Conservation (phyloP, 2,888 invertebrate species). For the Nephrotoma appendiculata region DNA sequence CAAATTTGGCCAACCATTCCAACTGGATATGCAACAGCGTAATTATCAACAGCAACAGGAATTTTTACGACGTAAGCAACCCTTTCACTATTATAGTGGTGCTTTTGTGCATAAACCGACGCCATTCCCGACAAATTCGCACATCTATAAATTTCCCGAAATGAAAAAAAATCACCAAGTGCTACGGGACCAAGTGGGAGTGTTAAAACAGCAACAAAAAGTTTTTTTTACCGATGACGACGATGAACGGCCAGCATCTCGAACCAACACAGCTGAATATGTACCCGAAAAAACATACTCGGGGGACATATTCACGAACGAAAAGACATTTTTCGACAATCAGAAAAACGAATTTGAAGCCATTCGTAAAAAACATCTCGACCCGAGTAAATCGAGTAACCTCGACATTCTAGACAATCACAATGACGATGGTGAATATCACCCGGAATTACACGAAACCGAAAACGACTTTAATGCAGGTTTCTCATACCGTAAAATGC, state of each 20-base stretch:
- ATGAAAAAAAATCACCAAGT: background rate
- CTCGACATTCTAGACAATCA: background rate
- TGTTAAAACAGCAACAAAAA: slow-evolving; percentile 33
- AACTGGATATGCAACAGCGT: slow-evolving; percentile 3
- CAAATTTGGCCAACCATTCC: background rate
- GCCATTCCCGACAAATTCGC: background rate
- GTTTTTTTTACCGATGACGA: slow-evolving; percentile 34
- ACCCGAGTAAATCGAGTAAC: background rate
- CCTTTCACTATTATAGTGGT: background rate
- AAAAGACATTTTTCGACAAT: background rate
- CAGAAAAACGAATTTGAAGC: background rate
- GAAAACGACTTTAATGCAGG: background rate
- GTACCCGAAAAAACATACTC: background rate
- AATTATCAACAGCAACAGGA: slow-evolving; percentile 1
- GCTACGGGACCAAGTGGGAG: slow-evolving; percentile 26
- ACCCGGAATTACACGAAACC: background rate
- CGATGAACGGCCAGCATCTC: slow-evolving; percentile 36
- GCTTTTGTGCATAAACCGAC: background rate
- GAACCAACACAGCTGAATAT: slow-evolving; percentile 5
- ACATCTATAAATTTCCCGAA: background rate
- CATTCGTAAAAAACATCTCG: background rate
- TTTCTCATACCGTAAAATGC: background rate
- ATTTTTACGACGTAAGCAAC: background rate
- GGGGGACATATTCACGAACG: background rate
- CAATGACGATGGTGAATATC: background rate